A percentile compares a stretch with the other conserved stretches of the same genome.
phyloP scores from a whole-genome alignment of 2,113 vertebrate genomes.

The Lanius ludovicianus region DNA sequence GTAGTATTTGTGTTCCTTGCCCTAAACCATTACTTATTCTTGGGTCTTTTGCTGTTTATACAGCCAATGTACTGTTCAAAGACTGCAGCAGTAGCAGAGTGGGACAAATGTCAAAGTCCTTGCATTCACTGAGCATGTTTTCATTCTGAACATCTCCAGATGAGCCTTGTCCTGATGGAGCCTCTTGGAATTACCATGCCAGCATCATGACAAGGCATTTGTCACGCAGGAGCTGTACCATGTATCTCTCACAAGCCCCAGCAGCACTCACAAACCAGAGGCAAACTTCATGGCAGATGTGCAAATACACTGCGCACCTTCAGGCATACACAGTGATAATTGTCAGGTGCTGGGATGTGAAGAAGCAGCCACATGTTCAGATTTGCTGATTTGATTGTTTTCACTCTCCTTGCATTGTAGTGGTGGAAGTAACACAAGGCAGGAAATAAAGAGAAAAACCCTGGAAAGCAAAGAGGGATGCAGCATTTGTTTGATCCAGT shows the following conservation, averaged over 20 bases:
- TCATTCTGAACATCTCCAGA: not conserved
- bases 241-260: not conserved
- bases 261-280: not conserved
- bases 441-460: slow-evolving; percentile 74
- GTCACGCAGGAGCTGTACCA: not conserved
- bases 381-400: not conserved
- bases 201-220: not conserved
- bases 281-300: not conserved
- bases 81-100: not conserved
- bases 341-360: not conserved
- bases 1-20: not conserved
- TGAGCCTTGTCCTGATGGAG: not conserved
- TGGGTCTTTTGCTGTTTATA: not conserved
- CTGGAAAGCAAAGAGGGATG: slow-evolving; percentile 21
- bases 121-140: not conserved
- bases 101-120: not conserved
- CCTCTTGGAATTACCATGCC: not conserved
- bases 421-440: slow-evolving; percentile 60
- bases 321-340: not conserved
- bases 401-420: slow-evolving; percentile 53
- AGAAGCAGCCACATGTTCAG: not conserved
- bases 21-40: not conserved
- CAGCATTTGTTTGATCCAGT: not conserved
- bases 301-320: not conserved
- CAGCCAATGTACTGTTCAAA: not conserved